phyloP scores from a whole-genome alignment of 1,140 invertebrate genomes.

The Adoxophyes honmai region DNA sequence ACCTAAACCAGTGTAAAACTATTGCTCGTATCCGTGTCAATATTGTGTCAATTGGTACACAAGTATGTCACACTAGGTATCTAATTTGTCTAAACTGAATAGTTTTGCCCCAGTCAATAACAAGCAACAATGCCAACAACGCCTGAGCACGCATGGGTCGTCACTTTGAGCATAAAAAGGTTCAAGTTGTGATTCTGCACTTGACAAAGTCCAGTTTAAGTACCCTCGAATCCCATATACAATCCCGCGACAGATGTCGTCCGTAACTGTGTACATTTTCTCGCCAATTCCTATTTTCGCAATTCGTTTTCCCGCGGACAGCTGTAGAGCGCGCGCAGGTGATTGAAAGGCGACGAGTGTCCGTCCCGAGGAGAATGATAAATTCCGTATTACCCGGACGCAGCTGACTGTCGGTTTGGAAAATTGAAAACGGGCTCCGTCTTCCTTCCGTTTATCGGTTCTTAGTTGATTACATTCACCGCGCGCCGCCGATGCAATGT shows the following conservation, averaged over 20 bases:
- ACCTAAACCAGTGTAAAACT: too few relatives aligned
- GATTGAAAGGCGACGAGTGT: constrained; percentile 54
- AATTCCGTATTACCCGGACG: constrained; percentile 44
- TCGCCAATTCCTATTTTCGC: constrained; percentile 31
- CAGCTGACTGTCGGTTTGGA: constrained; percentile 51
- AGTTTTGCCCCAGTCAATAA: too few relatives aligned
- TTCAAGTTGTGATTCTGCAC: background rate
- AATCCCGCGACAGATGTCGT: constrained; percentile 23
- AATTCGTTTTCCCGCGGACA: constrained; percentile 30
- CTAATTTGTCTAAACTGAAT: too few relatives aligned
- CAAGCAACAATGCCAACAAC: too few relatives aligned
- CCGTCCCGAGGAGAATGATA: constrained; percentile 43
- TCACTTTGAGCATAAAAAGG: background rate
- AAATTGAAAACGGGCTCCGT: constrained; percentile 50
- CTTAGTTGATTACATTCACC: constrained; percentile 28
- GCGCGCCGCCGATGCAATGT: constrained; percentile 20
- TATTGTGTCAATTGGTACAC: too few relatives aligned
- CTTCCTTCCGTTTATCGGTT: constrained; percentile 20
- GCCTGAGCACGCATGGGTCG: too few relatives aligned
- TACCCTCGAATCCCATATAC: constrained; percentile 32
- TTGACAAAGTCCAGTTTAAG: background rate
- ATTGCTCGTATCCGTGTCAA: too few relatives aligned
- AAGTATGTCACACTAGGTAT: too few relatives aligned
- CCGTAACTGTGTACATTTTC: constrained; percentile 26
- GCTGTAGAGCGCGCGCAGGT: constrained; percentile 30